Evolutionary conservation across 2,113 vertebrate species (phyloP).

Genomic region (Carassius gibelio): DNA sequence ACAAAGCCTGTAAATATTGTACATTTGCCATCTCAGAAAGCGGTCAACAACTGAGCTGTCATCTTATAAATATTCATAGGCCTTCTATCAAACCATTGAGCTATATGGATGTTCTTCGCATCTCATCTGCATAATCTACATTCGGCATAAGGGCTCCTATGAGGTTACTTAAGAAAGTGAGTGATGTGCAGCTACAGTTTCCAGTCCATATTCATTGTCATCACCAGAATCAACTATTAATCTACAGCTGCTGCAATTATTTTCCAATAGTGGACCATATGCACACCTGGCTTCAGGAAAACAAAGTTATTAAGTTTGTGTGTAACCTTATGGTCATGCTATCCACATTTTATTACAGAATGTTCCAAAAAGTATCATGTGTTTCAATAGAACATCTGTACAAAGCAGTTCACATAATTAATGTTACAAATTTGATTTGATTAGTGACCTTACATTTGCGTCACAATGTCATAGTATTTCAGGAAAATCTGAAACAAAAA

Average conservation of each 20-base stretch:
- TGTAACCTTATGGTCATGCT: background rate
- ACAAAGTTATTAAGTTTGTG: background rate
- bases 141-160: background rate
- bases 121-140: constrained; percentile 47
- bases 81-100: constrained; percentile 30
- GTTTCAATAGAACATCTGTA: background rate
- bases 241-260: background rate
- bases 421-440: background rate
- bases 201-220: background rate
- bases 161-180: constrained; percentile 14
- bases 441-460: background rate
- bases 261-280: background rate
- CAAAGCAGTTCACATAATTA: background rate
- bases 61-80: constrained; percentile 43
- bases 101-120: constrained; percentile 38
- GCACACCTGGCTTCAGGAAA: background rate
- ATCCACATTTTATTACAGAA: background rate
- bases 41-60: background rate
- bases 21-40: no score
- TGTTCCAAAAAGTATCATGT: background rate
- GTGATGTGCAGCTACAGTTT: background rate
- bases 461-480: background rate
- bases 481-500: background rate
- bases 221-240: background rate
- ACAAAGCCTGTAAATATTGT: no score